Evolutionary conservation across 2,113 vertebrate species (phyloP), one percentile per base, ranked within the genome.

Genomic region (Leiothrix lutea): DNA sequence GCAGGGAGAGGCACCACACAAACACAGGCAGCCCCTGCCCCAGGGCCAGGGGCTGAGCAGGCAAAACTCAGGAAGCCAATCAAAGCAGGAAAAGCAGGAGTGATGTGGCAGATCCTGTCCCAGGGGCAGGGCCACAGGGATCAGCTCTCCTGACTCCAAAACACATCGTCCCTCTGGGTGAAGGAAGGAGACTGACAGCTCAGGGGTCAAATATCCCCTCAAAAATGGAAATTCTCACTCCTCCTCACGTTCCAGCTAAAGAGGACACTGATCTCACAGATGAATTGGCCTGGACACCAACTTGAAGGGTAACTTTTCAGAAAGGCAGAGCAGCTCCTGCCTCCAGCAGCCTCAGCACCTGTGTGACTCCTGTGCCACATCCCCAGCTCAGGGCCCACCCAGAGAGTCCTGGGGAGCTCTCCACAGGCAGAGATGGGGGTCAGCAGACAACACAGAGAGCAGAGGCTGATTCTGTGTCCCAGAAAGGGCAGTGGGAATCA

Each of bases 11-110:
- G 75, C 67, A 58, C 12, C 29, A 10, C 3, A 19, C 38, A 51
- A 54, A 45, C 11, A 50, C 45, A 65, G 26, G 18, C 53, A 65
- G 66, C 44, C 40, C 1, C 0, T 36, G 78, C 67, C 83, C 18
- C 1, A 23, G 14, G 71, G 71, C 31, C 57, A 16, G n/a, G 51
- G 29, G 44, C 51, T 57, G 18, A 53, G 75, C 60, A n/a, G 48
- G 61, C 17, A n/a, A 12, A 81, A 4, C 31, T 40, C 42, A 73
- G 50, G 31, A 57, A 20, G 62, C 11, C 72, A 67, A 42, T 6
- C 15, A n/a, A 45, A 17, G 36, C 0, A 2, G 35, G 35, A 64
- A 8, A 70, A 69, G 0, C n/a, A 28, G 26, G 56, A 33, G 24
- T 2, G 10, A 45, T 0, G 1, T 1, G 23, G 4, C 56, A 42